Percentiles rank a stretch among this genome's conserved stretches.
These are phyloP conservation scores for Phaethon lepturus DNA, from an alignment of 2,113 vertebrate species.

Conservation along the genomic window DNA sequence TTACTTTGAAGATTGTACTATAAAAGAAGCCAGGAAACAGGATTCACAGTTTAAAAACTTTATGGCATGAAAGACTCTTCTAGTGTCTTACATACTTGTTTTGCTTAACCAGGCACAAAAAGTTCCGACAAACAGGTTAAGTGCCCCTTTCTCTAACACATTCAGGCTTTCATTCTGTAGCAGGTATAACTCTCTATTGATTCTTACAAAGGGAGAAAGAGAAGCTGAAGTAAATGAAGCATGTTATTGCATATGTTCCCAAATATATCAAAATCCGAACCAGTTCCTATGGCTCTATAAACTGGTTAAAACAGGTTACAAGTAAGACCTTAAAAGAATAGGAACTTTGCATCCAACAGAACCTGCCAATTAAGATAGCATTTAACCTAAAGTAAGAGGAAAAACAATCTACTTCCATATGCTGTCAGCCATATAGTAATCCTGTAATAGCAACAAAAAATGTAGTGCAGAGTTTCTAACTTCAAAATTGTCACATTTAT, in stretches of 20 bases:
- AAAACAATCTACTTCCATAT: neutral
- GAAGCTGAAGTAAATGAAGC: neutral
- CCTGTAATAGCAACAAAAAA: neutral
- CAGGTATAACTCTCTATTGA: neutral
- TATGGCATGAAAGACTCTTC: neutral
- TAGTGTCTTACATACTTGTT: neutral
- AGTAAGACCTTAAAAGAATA: neutral
- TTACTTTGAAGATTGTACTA: neutral
- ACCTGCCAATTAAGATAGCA: neutral
- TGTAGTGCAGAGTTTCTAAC: neutral
- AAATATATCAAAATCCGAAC: conserved; percentile 17
- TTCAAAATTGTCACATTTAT: neutral
- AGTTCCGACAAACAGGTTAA: neutral
- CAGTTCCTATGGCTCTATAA: neutral
- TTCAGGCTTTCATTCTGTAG: neutral
- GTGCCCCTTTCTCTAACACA: neutral
- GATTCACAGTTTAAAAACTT: neutral
- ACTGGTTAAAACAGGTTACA: neutral
- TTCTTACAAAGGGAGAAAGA: neutral
- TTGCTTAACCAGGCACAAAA: neutral
- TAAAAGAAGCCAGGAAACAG: conserved; percentile 29
- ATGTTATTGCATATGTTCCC: neutral
- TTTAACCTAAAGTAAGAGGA: neutral
- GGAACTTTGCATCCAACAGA: neutral
- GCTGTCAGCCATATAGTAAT: neutral